Evolutionary conservation across 2,888 invertebrate species (phyloP), one percentile per base, ranked within the genome.

Genomic region (Eupithecia vulgata): DNA sequence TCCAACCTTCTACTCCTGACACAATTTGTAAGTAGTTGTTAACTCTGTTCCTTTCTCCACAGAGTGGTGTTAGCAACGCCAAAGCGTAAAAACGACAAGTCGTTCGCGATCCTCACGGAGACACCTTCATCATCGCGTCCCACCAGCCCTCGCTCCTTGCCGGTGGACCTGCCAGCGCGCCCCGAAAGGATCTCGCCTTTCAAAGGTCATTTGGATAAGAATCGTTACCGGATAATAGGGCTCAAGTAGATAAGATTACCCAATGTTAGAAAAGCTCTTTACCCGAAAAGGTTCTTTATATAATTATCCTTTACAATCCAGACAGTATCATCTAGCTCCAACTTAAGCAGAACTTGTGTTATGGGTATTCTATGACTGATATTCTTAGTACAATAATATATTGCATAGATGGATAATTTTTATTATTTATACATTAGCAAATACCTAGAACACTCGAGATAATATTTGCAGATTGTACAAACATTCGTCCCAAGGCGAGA

Each of bases 101-200:
- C 96, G 5, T 97, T 97, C 86, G 96, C 96, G 76, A 96, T 97
- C 79, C 93, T 97, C 73, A 94, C 96, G 17, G 96, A 96, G 78
- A 90, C 95, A 5, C 94, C 95, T 6, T 88, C 89, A 62, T 95
- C 95, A 62, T 95, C 95, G 17, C 90, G 95, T 8, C 93, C 95
- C n/a, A 83, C 90, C 76, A 91, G 92, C 77, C 92, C 94, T 0
- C 80, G 88, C 71, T 92, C 92, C 0, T 83, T 93, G 71, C 95
- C 94, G 0, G 83, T 88, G 1, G 93, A 92, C 74, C 71, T 74
- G 25, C 57, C 68, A 7, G 85, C 89, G 68, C 82, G 88, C 61
- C 83, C 90, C 0, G 95, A 95, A 6, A 91, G 95, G 73, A 92
- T 95, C 65, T 96, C 96, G 15, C 96, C 96, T 3, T 96, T 96